A percentile compares a stretch with the other conserved stretches of the same genome.
These are phyloP conservation scores for Pseudolycoriella hygida DNA, from an alignment of 2,888 invertebrate genomes.

Conservation along the genomic window DNA sequence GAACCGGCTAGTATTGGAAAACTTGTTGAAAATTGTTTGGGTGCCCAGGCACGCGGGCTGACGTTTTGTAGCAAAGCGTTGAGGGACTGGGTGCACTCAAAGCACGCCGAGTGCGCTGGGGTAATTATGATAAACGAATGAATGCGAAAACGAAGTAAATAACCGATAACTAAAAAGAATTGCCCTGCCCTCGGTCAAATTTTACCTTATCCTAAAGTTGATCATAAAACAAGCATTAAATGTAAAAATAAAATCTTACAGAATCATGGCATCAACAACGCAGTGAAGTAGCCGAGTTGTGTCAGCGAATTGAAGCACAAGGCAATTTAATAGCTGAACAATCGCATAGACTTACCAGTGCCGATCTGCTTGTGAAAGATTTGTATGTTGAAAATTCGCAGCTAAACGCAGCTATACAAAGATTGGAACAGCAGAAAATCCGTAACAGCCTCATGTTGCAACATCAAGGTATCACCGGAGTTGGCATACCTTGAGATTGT, in stretches of 20 bases:
- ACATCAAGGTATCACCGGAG: conserved; percentile 17
- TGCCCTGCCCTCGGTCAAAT: too few species aligned
- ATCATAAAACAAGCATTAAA: too few species aligned
- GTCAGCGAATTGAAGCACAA: conserved; percentile 32
- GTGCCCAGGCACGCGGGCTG: too few species aligned
- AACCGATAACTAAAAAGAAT: too few species aligned
- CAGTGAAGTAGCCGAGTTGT: conserved; percentile 29
- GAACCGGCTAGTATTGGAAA: too few species aligned
- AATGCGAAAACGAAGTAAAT: too few species aligned
- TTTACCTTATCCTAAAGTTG: too few species aligned
- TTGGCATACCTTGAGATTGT: conserved; percentile 18
- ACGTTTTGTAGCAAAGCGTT: too few species aligned
- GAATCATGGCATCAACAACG: conserved; percentile 30
- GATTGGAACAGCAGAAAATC: conserved; percentile 26
- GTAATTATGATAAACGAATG: too few species aligned
- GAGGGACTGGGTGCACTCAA: too few species aligned
- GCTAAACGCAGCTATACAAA: conserved; percentile 39
- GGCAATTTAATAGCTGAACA: conserved; percentile 32
- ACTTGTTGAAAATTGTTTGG: too few species aligned
- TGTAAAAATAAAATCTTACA: conserved; percentile 8
- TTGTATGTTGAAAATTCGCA: conserved; percentile 73
- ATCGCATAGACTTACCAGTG: conserved; percentile 48
- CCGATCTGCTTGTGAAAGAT: conserved; percentile 63
- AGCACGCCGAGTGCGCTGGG: too few species aligned
- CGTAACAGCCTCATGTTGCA: conserved; percentile 25